phyloP scores from a whole-genome alignment of 2,797 vertebrate species.

The Percopsis omiscomaycus region DNA sequence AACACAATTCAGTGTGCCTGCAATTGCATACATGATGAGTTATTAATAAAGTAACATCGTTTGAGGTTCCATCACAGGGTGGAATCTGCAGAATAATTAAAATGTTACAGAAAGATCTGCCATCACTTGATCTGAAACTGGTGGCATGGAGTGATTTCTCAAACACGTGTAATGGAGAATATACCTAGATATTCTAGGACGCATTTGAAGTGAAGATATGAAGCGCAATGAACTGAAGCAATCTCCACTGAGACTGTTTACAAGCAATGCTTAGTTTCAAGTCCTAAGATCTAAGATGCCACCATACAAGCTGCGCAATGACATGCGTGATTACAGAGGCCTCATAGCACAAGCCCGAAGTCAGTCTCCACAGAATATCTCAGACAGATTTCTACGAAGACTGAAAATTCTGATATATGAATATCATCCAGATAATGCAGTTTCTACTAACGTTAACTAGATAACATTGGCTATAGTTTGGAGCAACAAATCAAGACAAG shows the following conservation, averaged over 20 bases:
- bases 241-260: conserved; percentile 29
- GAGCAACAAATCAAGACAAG: conserved; percentile 18
- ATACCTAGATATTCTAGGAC: no score
- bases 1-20: no score
- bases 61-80: no score
- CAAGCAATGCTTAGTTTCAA: conserved; percentile 44
- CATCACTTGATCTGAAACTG: no score
- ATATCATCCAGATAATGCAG: conserved; percentile 7
- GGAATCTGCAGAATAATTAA: no score
- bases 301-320: conserved; percentile 58
- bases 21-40: no score
- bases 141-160: no score
- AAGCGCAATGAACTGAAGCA: conserved; percentile 19
- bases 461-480: conserved; percentile 4
- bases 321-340: conserved; percentile 57
- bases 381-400: conserved; percentile 36
- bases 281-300: conserved; percentile 53
- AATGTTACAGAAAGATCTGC: no score
- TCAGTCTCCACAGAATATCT: conserved; percentile 41
- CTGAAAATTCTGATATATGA: no score
- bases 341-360: conserved; percentile 48
- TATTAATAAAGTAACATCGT: no score
- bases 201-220: background rate
- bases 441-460: no score
- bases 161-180: no score